A percentile compares a stretch with the other conserved stretches of the same genome.
These are phyloP conservation scores for Xenopus petersii DNA, from an alignment of 2,797 vertebrate species.

Conservation along the genomic window DNA sequence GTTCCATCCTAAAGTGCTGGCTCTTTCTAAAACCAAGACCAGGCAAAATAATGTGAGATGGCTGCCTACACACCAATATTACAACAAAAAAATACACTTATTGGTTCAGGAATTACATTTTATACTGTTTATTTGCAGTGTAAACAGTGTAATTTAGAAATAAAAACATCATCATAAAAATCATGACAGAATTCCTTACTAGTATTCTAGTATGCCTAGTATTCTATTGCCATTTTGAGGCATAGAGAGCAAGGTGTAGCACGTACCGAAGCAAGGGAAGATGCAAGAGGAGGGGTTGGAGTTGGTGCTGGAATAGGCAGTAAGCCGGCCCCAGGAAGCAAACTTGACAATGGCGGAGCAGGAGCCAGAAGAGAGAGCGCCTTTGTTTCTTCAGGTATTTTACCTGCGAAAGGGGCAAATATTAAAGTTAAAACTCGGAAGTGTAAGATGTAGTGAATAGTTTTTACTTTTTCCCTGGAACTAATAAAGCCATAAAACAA, in stretches of 20 bases:
- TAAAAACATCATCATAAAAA: too few species aligned
- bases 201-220: neutral
- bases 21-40: too few species aligned
- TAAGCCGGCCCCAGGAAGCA: slow-evolving; percentile 90
- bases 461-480: slow-evolving; percentile 79
- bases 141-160: too few species aligned
- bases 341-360: slow-evolving; percentile 77
- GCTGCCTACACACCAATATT: too few species aligned
- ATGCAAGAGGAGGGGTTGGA: slow-evolving; percentile 68
- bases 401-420: slow-evolving; percentile 81
- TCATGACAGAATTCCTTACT: neutral
- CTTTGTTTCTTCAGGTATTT: slow-evolving; percentile 97
- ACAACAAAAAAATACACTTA: too few species aligned
- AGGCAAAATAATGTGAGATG: too few species aligned
- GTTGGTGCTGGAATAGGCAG: slow-evolving; percentile 86
- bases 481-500: slow-evolving; percentile 70
- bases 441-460: slow-evolving; percentile 56
- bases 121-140: too few species aligned
- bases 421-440: slow-evolving; percentile 58
- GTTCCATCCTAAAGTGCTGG: too few species aligned
- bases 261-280: slow-evolving; percentile 83
- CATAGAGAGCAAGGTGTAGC: neutral
- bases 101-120: too few species aligned
- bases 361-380: slow-evolving; percentile 92
- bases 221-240: too few species aligned